These are phyloP conservation scores for Serripes groenlandicus DNA, from an alignment of 2,888 invertebrate species.

Conservation along the genomic window DNA sequence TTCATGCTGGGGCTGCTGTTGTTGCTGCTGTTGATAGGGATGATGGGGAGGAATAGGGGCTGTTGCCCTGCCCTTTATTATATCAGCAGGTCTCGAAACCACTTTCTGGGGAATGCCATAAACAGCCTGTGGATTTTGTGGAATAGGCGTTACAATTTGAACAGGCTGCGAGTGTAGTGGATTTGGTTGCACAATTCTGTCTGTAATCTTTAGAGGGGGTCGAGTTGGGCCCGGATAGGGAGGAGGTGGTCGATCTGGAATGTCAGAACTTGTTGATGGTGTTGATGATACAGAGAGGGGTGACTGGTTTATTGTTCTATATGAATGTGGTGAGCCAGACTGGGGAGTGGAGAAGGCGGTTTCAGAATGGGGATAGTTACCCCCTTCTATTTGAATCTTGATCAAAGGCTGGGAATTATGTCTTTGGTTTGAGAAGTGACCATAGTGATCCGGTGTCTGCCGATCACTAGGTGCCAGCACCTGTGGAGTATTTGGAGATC, in stretches of 20 bases:
- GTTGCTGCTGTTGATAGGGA: conserved; percentile 10
- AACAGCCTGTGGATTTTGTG: conserved; percentile 58
- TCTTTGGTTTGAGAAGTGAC: conserved; percentile 32
- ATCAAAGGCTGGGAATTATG: conserved; percentile 35
- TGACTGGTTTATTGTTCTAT: conserved; percentile 84
- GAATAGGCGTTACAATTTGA: conserved; percentile 70
- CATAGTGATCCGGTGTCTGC: conserved; percentile 87
- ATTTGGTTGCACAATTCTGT: conserved; percentile 56
- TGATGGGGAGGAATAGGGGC: conserved; percentile 20
- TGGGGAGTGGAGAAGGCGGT: conserved; percentile 81
- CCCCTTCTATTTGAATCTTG: conserved; percentile 45
- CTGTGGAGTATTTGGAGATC: conserved; percentile 52
- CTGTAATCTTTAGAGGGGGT: conserved; percentile 56
- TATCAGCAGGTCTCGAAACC: conserved; percentile 65
- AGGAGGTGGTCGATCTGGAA: conserved; percentile 85
- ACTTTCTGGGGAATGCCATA: conserved; percentile 72
- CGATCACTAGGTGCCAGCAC: conserved; percentile 56
- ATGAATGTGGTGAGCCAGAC: conserved; percentile 85
- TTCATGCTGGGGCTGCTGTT: conserved; percentile 28
- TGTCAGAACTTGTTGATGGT: conserved; percentile 85
- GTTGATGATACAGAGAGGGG: conserved; percentile 86
- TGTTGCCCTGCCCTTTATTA: conserved; percentile 55
- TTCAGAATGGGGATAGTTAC: conserved; percentile 59
- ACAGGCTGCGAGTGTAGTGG: conserved; percentile 41
- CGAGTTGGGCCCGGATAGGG: conserved; percentile 84